Evolutionary conservation across 1,140 invertebrate genomes (phyloP).

Genomic region (Brachionus manjavacas): DNA sequence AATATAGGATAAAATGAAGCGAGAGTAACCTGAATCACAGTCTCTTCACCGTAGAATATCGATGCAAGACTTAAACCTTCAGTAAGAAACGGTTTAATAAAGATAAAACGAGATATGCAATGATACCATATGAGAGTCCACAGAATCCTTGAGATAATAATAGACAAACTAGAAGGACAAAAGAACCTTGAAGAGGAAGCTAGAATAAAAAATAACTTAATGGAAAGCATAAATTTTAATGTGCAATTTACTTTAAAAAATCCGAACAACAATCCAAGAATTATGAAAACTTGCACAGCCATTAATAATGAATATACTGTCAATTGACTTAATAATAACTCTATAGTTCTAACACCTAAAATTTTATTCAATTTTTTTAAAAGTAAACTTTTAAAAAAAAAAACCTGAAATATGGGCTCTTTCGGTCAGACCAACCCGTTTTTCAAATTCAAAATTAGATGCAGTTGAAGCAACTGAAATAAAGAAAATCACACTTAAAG

Average conservation of each 20-base stretch:
- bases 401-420: slow-evolving; percentile 47
- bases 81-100: background rate
- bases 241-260: slow-evolving; percentile 11
- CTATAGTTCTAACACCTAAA: slow-evolving; percentile 19
- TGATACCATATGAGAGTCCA: slow-evolving; percentile 29
- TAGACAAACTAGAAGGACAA: background rate
- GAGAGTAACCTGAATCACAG: slow-evolving; percentile 27
- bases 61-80: slow-evolving; percentile 3
- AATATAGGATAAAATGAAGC: slow-evolving; percentile 36
- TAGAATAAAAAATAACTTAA: background rate
- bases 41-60: slow-evolving; percentile 27
- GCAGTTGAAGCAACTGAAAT: slow-evolving; percentile 90
- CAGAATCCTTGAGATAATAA: slow-evolving; percentile 37
- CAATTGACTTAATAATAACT: slow-evolving; percentile 13
- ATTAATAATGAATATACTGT: slow-evolving; percentile 29
- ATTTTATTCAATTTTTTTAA: background rate
- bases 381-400: background rate
- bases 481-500: slow-evolving; percentile 84
- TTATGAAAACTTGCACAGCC: slow-evolving; percentile 24
- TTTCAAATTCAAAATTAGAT: slow-evolving; percentile 80
- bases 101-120: background rate
- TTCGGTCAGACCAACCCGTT: slow-evolving; percentile 56
- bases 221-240: background rate
- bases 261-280: background rate
- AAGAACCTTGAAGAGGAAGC: slow-evolving; percentile 26